phyloP scores from a whole-genome alignment of 2,113 vertebrate species.

The Phycodurus eques region DNA sequence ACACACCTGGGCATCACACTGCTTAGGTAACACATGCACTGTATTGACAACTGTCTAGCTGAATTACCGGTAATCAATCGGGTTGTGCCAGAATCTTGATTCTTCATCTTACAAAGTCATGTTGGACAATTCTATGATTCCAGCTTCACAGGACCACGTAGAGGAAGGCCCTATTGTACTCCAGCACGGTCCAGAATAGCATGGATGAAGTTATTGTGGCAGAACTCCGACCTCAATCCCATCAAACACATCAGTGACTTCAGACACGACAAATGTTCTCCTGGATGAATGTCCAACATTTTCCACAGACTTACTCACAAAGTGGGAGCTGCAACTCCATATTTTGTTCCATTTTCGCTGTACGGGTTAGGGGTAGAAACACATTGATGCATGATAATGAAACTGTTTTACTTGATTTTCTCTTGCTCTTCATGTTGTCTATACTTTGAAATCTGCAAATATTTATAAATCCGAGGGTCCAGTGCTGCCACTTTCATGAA shows the following conservation, averaged over 20 bases:
- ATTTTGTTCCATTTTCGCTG: not conserved
- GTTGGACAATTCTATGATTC: not conserved
- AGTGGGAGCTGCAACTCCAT: not conserved
- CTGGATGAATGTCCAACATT: not conserved
- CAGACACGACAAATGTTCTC: not conserved
- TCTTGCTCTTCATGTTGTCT: not conserved
- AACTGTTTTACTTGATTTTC: too few relatives aligned
- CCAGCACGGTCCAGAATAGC: too few relatives aligned
- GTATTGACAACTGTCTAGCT: not conserved
- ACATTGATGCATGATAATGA: not conserved
- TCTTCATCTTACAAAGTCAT: not conserved
- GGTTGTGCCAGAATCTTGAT: not conserved
- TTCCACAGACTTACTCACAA: not conserved
- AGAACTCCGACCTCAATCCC: not conserved
- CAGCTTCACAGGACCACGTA: too few relatives aligned
- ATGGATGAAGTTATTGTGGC: not conserved
- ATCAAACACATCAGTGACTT: not conserved
- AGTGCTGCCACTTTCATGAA: too few relatives aligned
- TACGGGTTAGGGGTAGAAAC: not conserved
- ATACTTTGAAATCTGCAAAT: too few relatives aligned
- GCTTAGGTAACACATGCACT: not conserved
- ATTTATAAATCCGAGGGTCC: too few relatives aligned
- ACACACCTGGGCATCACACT: conserved; percentile 39
- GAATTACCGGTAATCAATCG: not conserved
- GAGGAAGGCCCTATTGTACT: too few relatives aligned